phyloP scores from a whole-genome alignment of 2,888 invertebrate genomes.

The Crossocerus cetratus region DNA sequence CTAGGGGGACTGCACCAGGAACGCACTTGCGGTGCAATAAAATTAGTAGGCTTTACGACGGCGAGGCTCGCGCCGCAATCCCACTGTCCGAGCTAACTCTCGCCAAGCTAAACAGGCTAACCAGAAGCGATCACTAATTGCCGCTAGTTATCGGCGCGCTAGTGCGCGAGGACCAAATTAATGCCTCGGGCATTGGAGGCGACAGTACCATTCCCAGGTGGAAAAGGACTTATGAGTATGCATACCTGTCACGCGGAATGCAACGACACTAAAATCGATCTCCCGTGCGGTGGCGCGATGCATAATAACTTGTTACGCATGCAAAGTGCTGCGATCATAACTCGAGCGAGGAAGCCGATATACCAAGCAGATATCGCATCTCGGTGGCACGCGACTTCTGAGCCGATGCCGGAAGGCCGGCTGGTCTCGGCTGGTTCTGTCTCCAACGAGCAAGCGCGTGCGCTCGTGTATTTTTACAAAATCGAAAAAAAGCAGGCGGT shows the following conservation, averaged over 20 bases:
- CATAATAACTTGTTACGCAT: no score
- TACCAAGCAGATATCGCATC: no score
- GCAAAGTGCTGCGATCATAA: no score
- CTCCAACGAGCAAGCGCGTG: not conserved
- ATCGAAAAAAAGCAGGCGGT: slow-evolving; percentile 1
- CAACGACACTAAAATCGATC: not conserved
- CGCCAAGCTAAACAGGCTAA: slow-evolving; percentile 31
- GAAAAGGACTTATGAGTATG: no score
- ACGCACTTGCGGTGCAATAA: slow-evolving; percentile 48
- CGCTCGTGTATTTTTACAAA: slow-evolving; percentile 11
- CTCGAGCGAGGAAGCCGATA: no score
- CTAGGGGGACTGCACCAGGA: slow-evolving; percentile 19
- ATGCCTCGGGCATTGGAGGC: no score
- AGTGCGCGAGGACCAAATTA: no score
- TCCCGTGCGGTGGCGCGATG: no score
- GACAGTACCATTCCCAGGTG: no score
- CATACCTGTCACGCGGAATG: no score
- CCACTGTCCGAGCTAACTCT: slow-evolving; percentile 3
- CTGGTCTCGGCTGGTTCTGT: not conserved
- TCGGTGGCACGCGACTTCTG: no score
- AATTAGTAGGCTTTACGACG: slow-evolving; percentile 49
- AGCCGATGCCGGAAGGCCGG: no score
- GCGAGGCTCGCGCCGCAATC: slow-evolving; percentile 36
- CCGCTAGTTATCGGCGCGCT: slow-evolving; percentile 1
- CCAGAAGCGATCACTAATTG: slow-evolving; percentile 42